Evolutionary conservation across 1,140 invertebrate species (phyloP), one percentile per base, ranked within the genome.

Genomic region (Drosophila lini): DNA sequence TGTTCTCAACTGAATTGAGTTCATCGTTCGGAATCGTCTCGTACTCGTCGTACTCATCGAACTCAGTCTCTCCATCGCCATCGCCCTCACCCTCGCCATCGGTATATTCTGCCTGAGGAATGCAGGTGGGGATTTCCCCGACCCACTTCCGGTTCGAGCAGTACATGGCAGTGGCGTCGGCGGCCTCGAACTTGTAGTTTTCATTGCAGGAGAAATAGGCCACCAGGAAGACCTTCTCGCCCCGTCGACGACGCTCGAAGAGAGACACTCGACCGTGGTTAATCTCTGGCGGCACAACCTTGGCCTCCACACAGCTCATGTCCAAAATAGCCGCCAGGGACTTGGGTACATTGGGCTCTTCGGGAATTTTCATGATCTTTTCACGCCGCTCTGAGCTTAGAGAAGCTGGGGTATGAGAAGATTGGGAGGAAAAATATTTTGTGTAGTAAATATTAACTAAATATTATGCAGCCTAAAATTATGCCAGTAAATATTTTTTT

Each of bases 91-190:
- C 83, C 31, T 74, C 74, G 3, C 48, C 59, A 13, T 88, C 80
- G 16, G 92, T 82, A 88, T 94, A 91, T 19, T 86, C 80, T 2
- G n/a, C 13, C 28, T 52, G 5, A 3, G 71, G 59, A 50, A 92
- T 65, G 62, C 94, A 95, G 56, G 89, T 92, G 8, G 94, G 94
- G 61, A 93, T 78, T 36, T 92, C 90, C 11, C 94, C 94, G 31
- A 94, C 71, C 94, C 94, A 95, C 56, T 91, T 89, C 32, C 92
- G 90, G 42, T 92, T 73, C 68, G 93, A 94, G 64, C 94, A 95
- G 78, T 93, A 95, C 63, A 95, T 92, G 45, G 93, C 93, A 64
- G 94, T 93, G 55, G 85, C 91, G n/a, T 92, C 92, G 2, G 80
- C 62, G 53, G 93, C 84, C 59, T 93, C 92, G 34, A 95, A 91